These are phyloP conservation scores for Apotomis betuletana DNA, from an alignment of 2,888 invertebrate genomes.

Conservation along the genomic window DNA sequence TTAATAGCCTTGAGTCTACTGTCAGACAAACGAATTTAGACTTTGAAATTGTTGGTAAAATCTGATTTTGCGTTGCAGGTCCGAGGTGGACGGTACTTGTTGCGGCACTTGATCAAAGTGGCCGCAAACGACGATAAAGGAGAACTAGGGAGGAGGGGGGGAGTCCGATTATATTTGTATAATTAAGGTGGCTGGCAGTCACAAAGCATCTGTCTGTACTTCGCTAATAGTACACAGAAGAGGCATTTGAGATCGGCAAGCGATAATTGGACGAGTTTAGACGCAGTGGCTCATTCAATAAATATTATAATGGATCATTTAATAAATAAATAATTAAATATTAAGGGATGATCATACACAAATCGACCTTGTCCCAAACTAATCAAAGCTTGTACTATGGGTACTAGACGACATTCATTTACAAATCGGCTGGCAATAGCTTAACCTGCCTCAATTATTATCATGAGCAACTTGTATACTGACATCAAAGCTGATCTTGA, in stretches of 20 bases:
- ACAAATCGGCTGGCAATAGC: too few relatives aligned
- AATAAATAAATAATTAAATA: too few relatives aligned
- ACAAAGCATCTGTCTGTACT: not conserved
- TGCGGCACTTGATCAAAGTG: slow-evolving; percentile 30
- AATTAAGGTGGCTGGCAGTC: not conserved
- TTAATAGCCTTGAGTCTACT: not conserved
- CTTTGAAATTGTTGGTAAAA: not conserved
- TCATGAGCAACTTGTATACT: too few relatives aligned
- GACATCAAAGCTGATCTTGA: too few relatives aligned
- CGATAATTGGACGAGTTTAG: not conserved
- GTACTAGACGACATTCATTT: too few relatives aligned
- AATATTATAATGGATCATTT: too few relatives aligned
- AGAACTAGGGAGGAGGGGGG: not conserved
- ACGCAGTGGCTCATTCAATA: not conserved
- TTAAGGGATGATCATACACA: too few relatives aligned
- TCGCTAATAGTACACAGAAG: not conserved
- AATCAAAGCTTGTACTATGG: too few relatives aligned
- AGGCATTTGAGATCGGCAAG: not conserved
- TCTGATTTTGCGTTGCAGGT: not conserved
- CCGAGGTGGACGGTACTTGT: slow-evolving; percentile 1
- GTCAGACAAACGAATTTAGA: not conserved
- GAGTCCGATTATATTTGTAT: slow-evolving; percentile 7
- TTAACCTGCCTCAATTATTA: too few relatives aligned
- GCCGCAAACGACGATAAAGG: slow-evolving; percentile 23
- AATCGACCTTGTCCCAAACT: too few relatives aligned